These are phyloP conservation scores for Falco rusticolus DNA, from an alignment of 2,797 vertebrate genomes.

Conservation along the genomic window DNA sequence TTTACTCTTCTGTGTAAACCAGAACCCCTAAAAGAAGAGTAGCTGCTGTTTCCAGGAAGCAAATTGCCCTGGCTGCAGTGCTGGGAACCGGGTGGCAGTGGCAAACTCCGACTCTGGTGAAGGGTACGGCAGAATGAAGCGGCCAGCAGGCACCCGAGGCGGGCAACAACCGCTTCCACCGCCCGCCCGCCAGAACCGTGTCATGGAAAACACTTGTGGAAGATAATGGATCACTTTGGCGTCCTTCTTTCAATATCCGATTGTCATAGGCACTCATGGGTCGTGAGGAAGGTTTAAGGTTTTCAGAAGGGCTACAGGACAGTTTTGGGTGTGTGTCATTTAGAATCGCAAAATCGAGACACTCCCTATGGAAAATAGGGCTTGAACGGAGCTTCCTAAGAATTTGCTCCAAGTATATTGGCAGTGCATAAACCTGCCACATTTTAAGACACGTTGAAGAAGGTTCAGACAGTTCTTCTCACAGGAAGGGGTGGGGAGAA, in stretches of 20 bases:
- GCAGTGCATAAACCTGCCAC: background rate
- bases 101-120: background rate
- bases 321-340: background rate
- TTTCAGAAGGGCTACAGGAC: background rate
- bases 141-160: too few species aligned
- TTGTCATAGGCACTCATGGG: background rate
- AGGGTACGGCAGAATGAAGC: accelerated
- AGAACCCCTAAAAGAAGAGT: background rate
- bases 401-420: background rate
- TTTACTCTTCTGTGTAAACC: background rate
- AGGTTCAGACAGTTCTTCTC: background rate
- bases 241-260: background rate
- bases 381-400: background rate
- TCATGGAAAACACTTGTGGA: accelerated
- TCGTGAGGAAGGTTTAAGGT: accelerated
- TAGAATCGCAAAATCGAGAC: background rate
- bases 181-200: accelerated
- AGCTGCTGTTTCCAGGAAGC: accelerated
- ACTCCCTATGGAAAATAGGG: background rate
- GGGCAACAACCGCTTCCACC: background rate
- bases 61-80: accelerated
- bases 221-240: background rate
- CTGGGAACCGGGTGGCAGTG: accelerated
- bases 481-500: accelerated
- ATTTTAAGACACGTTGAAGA: background rate